These are phyloP conservation scores for Diarsia brunnea DNA, from an alignment of 2,888 invertebrate species.

Conservation along the genomic window DNA sequence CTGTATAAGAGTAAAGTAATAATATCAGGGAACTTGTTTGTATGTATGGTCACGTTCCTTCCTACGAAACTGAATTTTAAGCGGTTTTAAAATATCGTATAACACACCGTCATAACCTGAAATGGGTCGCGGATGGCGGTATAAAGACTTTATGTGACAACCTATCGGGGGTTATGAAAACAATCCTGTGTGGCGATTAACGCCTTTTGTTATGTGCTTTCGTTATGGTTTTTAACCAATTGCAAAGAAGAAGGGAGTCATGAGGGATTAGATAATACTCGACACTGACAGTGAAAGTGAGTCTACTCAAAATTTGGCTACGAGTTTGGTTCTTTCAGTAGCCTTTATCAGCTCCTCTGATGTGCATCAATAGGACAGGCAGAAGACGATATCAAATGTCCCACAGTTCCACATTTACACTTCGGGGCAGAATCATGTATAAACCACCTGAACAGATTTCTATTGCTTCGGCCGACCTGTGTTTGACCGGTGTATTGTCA, in stretches of 20 bases:
- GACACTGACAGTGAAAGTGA: background rate
- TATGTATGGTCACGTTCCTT: slow-evolving; percentile 56
- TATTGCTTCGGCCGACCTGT: too few species aligned
- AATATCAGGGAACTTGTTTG: slow-evolving; percentile 45
- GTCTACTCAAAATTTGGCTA: too few species aligned
- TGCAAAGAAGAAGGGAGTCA: background rate
- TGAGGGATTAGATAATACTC: background rate
- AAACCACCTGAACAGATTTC: too few species aligned
- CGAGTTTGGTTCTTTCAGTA: too few species aligned
- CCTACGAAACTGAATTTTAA: slow-evolving; percentile 47
- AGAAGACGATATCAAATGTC: too few species aligned
- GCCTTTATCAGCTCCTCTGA: too few species aligned
- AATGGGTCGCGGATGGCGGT: slow-evolving; percentile 18
- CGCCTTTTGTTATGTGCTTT: background rate
- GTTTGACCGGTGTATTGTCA: too few species aligned
- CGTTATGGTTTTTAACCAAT: background rate
- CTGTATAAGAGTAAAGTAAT: slow-evolving; percentile 29
- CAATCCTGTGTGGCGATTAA: background rate
- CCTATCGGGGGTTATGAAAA: background rate
- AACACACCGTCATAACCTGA: slow-evolving; percentile 22
- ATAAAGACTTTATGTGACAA: slow-evolving; percentile 1
- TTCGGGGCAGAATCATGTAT: too few species aligned
- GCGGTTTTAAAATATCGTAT: slow-evolving; percentile 48
- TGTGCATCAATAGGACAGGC: too few species aligned
- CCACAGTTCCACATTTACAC: too few species aligned